These are phyloP conservation scores for Lagorchestes hirsutus DNA, from an alignment of 2,797 vertebrate genomes.

Conservation along the genomic window DNA sequence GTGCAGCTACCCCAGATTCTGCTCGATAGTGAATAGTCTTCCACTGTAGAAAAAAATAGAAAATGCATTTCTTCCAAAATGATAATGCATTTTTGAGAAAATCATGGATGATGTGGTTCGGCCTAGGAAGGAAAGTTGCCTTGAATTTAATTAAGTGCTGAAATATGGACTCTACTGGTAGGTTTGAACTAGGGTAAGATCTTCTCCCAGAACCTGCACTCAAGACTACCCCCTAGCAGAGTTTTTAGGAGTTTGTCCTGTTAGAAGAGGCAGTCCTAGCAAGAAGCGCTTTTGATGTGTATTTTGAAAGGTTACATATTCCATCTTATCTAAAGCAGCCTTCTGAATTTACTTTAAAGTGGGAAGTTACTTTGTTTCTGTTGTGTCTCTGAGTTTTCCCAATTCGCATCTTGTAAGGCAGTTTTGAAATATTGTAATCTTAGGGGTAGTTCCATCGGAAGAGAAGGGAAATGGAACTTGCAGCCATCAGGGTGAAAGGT, in stretches of 20 bases:
- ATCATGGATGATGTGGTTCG: neutral
- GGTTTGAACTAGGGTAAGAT: constrained; percentile 28
- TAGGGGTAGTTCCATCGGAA: neutral
- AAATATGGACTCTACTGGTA: constrained; percentile 49
- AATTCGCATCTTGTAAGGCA: neutral
- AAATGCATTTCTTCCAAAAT: constrained; percentile 37
- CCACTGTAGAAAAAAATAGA: constrained; percentile 42
- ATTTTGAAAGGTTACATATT: constrained; percentile 66
- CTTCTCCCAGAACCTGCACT: constrained; percentile 33
- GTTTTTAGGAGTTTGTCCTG: constrained; percentile 42
- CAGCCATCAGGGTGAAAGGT: neutral
- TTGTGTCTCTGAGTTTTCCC: constrained; percentile 39
- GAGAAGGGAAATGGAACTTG: neutral
- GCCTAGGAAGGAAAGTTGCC: constrained; percentile 24
- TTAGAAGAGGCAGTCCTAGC: neutral
- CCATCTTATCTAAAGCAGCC: constrained; percentile 22
- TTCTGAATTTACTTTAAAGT: constrained; percentile 57
- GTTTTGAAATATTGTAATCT: constrained; percentile 37
- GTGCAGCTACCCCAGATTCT: neutral
- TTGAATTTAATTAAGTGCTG: constrained; percentile 39
- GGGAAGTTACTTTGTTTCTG: constrained; percentile 36
- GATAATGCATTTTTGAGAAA: constrained; percentile 40
- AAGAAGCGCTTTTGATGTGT: constrained; percentile 32
- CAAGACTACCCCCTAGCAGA: constrained; percentile 17
- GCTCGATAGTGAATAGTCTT: constrained; percentile 14